Evolutionary conservation across 2,888 invertebrate genomes (phyloP), one percentile per base, ranked within the genome.

Genomic region (Aphodius granarius): DNA sequence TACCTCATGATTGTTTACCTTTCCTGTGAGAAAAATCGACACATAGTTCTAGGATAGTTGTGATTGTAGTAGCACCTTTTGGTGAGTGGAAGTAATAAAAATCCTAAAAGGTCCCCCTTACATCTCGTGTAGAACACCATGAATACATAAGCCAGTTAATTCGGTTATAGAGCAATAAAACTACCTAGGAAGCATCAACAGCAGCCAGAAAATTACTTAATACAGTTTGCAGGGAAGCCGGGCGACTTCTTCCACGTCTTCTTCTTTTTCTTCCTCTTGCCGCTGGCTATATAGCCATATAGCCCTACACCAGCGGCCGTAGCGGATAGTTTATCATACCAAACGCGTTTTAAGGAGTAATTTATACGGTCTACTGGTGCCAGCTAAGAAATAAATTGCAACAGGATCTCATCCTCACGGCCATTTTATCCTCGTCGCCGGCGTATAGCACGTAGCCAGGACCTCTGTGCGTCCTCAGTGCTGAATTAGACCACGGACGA

Each of bases 251-350:
- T n/a, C n/a, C n/a, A n/a, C n/a, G n/a, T n/a, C n/a, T n/a, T n/a
- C n/a, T n/a, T n/a, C n/a, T n/a, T n/a, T n/a, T 43, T 43, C 43
- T 43, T 43, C 43, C 13, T 43, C 43, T 43, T 43, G 13, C 43
- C 43, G 9, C 13, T 43, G 9, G 43, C 43, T 13, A 43, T 6
- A 43, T 43, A 43, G 43, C 43, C 13, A 43, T 13, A n/a, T n/a
- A n/a, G 76, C 76, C 74, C 74, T 78, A 62, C 75, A 15, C 21
- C 22, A 20, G 68, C 9, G 19, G 20, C 18, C 68, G 68, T 22
- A 20, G 5, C 68, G 68, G 68, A 68, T 68, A 68, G 68, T 68
- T 68, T 68, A 68, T 68, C 68, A 68, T 68, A 68, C n/a, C 18
- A n/a, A 21, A 16, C 68, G 68, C 68, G 68, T 22, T 22, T 68